These are phyloP conservation scores for Acheta domesticus DNA, from an alignment of 2,888 invertebrate genomes.

Conservation along the genomic window DNA sequence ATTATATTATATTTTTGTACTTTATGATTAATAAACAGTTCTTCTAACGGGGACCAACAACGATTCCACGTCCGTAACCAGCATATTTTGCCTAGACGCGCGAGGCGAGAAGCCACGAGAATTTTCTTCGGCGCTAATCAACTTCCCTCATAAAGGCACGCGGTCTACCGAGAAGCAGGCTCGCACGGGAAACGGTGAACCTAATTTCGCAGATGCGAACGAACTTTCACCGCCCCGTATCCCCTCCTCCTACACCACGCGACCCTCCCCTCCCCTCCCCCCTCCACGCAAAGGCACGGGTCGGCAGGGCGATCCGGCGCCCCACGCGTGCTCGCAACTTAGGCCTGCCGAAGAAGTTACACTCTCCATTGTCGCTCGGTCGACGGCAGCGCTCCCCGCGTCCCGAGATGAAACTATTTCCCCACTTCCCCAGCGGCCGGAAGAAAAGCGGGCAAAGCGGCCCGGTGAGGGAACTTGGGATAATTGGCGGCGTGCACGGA, in stretches of 20 bases:
- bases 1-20: too few species aligned
- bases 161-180: not conserved
- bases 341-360: not conserved
- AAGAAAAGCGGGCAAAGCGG: not conserved
- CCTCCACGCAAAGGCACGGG: too few species aligned
- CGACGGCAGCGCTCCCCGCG: not conserved
- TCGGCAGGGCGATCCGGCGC: too few species aligned
- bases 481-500: conserved; percentile 6
- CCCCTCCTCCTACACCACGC: too few species aligned
- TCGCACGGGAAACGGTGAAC: not conserved
- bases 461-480: not conserved
- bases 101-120: too few species aligned
- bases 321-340: too few species aligned
- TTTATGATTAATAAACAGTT: too few species aligned
- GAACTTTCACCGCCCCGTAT: not conserved
- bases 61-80: too few species aligned
- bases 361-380: not conserved
- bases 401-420: not conserved
- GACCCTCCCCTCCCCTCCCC: not conserved
- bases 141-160: too few species aligned
- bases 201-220: not conserved
- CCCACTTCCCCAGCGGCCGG: not conserved
- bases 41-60: too few species aligned
- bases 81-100: too few species aligned
- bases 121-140: too few species aligned